These are phyloP conservation scores for Halocaridina rubra DNA, from an alignment of 2,888 invertebrate genomes.

Conservation along the genomic window DNA sequence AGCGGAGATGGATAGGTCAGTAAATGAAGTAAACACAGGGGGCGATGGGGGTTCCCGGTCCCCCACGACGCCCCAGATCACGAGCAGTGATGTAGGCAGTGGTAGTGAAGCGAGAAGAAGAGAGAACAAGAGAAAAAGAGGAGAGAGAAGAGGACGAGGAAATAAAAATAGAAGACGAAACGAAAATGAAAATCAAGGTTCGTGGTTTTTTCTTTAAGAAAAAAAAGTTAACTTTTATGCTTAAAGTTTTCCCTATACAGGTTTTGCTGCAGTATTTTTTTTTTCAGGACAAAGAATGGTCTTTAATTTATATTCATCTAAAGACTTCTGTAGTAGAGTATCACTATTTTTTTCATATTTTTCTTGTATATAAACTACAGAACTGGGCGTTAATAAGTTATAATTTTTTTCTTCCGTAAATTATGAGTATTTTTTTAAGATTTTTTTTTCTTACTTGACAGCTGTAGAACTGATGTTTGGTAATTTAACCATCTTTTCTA, in stretches of 20 bases:
- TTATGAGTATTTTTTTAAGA: no score
- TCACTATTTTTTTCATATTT: no score
- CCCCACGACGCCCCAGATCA: background rate
- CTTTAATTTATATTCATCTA: background rate
- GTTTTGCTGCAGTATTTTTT: no score
- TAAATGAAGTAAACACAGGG: constrained; percentile 20
- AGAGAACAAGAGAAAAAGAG: constrained; percentile 10
- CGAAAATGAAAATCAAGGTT: background rate
- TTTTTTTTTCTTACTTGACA: no score
- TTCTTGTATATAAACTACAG: no score
- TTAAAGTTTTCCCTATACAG: background rate
- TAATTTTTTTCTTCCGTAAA: no score
- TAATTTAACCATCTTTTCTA: no score
- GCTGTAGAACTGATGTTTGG: no score
- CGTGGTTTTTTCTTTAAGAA: background rate
- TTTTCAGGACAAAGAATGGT: background rate
- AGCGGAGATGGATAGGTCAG: background rate
- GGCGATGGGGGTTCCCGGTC: background rate
- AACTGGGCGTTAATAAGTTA: no score
- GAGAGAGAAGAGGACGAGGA: constrained; percentile 6
- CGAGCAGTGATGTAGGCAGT: background rate
- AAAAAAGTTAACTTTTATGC: background rate
- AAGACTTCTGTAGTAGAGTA: background rate
- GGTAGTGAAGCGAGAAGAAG: background rate
- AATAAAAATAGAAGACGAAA: constrained; percentile 10